Conservation (phyloP, 1,140 invertebrate genomes). For the Papilio polyxenes region DNA sequence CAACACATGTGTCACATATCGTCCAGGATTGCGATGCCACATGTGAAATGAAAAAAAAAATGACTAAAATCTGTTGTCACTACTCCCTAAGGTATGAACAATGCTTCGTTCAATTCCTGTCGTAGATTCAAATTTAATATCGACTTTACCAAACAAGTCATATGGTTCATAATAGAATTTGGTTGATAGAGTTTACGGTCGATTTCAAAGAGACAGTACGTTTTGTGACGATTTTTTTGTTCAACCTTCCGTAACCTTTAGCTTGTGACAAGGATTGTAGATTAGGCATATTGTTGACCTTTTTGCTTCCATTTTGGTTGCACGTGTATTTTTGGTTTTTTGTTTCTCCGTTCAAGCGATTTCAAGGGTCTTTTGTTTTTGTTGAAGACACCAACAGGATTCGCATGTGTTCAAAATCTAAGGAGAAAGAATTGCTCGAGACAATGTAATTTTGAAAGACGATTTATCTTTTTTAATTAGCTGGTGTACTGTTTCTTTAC, state of each 20-base stretch:
- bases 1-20: slow-evolving; percentile 79
- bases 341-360: slow-evolving; percentile 47
- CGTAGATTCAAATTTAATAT: slow-evolving; percentile 48
- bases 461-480: slow-evolving; percentile 48
- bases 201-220: slow-evolving; percentile 64
- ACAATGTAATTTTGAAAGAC: slow-evolving; percentile 51
- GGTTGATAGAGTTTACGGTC: slow-evolving; percentile 52
- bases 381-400: slow-evolving; percentile 60
- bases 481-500: background rate
- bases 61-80: slow-evolving; percentile 78
- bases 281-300: slow-evolving; percentile 80
- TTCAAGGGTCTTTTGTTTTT: slow-evolving; percentile 72
- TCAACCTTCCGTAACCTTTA: slow-evolving; percentile 78
- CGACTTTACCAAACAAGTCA: slow-evolving; percentile 45
- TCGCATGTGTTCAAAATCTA: slow-evolving; percentile 67
- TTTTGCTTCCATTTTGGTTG: slow-evolving; percentile 72
- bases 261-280: slow-evolving; percentile 79
- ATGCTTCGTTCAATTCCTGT: slow-evolving; percentile 60
- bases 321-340: slow-evolving; percentile 74
- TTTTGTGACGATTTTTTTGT: slow-evolving; percentile 75
- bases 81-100: slow-evolving; percentile 76
- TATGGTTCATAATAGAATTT: slow-evolving; percentile 51
- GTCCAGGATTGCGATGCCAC: slow-evolving; percentile 78
- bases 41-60: slow-evolving; percentile 77
- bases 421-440: slow-evolving; percentile 51